These are phyloP conservation scores for Halcyon senegalensis DNA, from an alignment of 2,113 vertebrate genomes.

Conservation along the genomic window DNA sequence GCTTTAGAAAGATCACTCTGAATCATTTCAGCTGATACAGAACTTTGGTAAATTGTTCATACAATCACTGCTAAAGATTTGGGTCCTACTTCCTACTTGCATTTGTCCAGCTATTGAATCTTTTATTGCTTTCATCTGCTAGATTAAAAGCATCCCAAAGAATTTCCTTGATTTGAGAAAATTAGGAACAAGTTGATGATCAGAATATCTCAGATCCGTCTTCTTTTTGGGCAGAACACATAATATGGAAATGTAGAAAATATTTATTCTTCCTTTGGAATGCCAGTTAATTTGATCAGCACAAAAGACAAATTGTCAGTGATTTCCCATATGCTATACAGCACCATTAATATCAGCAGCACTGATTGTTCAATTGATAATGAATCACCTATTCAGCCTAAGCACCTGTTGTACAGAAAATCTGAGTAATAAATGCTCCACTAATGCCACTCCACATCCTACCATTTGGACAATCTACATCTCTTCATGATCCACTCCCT, in stretches of 20 bases:
- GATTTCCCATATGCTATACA: neutral
- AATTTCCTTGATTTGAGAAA: neutral
- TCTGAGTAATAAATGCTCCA: neutral
- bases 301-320: neutral
- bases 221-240: neutral
- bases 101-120: neutral
- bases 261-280: neutral
- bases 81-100: neutral
- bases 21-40: neutral
- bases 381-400: neutral
- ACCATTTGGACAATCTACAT: neutral
- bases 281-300: neutral
- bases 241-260: neutral
- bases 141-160: neutral
- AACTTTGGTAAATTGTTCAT: neutral
- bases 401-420: neutral
- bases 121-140: neutral
- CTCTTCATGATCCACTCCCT: neutral
- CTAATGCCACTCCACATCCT: neutral
- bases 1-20: neutral
- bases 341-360: neutral
- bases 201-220: neutral
- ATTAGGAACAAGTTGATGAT: neutral
- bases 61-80: neutral
- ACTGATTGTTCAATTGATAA: neutral